A percentile compares a stretch with the other conserved stretches of the same genome.
phyloP scores from a whole-genome alignment of 2,888 invertebrate genomes.

The Ectropis crepuscularia region DNA sequence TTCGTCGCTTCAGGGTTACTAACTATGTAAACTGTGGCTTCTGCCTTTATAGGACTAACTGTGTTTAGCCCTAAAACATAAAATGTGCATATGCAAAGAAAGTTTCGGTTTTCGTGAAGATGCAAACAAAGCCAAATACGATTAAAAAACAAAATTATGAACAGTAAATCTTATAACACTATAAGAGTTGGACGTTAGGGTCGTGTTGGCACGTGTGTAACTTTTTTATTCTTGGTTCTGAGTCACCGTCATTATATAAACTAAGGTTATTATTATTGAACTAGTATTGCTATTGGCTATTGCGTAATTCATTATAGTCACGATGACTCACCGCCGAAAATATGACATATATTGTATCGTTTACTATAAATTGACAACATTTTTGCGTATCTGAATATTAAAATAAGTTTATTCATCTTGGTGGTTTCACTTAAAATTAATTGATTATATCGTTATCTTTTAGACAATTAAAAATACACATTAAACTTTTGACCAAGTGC shows the following conservation, averaged over 20 bases:
- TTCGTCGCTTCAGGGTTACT: too few species aligned
- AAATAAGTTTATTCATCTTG: not conserved
- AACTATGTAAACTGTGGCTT: too few species aligned
- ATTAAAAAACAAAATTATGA: conserved; percentile 20
- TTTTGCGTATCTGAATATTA: conserved; percentile 6
- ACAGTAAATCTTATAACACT: conserved; percentile 29
- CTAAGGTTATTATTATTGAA: conserved; percentile 70
- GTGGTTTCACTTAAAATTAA: not conserved
- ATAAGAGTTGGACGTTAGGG: conserved; percentile 41
- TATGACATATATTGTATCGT: conserved; percentile 55
- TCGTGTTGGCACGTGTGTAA: conserved; percentile 43
- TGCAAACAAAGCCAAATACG: conserved; percentile 5
- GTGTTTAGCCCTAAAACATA: too few species aligned
- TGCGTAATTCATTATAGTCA: conserved; percentile 69
- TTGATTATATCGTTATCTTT: too few species aligned
- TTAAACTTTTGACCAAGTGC: too few species aligned
- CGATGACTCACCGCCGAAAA: conserved; percentile 73
- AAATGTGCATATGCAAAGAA: too few species aligned
- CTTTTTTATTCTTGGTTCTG: conserved; percentile 53
- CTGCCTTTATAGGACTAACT: too few species aligned
- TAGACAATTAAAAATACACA: too few species aligned
- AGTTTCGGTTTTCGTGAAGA: too few species aligned
- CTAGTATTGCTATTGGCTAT: conserved; percentile 72
- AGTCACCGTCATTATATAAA: conserved; percentile 66
- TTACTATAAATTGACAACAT: conserved; percentile 17